Evolutionary conservation across 2,113 vertebrate species (phyloP).

Genomic region (Gadus chalcogrammus): DNA sequence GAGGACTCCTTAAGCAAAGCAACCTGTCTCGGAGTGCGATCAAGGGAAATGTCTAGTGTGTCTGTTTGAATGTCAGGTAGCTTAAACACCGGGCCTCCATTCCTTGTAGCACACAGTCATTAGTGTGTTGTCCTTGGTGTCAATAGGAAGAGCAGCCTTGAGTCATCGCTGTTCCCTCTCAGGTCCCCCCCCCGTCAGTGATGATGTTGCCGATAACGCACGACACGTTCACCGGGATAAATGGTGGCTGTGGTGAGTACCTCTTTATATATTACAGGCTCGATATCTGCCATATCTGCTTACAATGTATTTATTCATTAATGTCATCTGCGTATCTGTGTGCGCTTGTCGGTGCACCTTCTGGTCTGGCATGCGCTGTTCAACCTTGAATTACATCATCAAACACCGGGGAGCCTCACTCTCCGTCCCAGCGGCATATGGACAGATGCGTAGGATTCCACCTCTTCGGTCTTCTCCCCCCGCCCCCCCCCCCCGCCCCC

Average conservation of each 20-base stretch:
- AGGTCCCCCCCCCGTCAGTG: no score
- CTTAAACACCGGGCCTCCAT: constrained; percentile 25
- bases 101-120: constrained; percentile 3
- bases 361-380: constrained; percentile 14
- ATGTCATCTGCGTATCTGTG: not conserved
- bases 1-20: constrained; percentile 27
- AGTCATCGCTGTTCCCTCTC: not conserved
- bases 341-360: not conserved
- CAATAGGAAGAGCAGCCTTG: not conserved
- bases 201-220: no score
- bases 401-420: constrained; percentile 37
- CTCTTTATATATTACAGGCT: no score
- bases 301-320: not conserved
- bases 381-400: constrained; percentile 49
- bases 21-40: constrained; percentile 12
- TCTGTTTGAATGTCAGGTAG: constrained; percentile 33
- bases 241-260: no score
- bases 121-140: constrained; percentile 8
- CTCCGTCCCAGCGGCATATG: constrained; percentile 64
- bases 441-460: constrained; percentile 41
- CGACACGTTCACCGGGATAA: no score
- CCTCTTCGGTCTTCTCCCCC: not conserved
- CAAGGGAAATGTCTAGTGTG: constrained; percentile 42
- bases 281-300: not conserved
- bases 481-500: no score